Percentiles rank a stretch among this genome's conserved stretches.
phyloP scores from a whole-genome alignment of 2,888 invertebrate species.

The Mylabris sibirica region DNA sequence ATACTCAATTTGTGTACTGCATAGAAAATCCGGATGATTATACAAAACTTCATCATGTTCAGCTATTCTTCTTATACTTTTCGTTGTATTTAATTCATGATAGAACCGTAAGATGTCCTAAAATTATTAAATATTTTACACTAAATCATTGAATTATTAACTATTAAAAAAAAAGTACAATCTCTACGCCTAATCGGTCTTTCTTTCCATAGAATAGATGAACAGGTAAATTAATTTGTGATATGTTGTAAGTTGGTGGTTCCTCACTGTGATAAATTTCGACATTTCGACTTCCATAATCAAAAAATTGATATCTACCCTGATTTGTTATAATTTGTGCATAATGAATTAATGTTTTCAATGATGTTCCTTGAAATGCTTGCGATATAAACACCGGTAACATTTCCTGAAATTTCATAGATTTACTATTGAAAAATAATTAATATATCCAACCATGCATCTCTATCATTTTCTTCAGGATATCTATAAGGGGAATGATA shows the following conservation, averaged over 20 bases:
- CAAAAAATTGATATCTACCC: constrained; percentile 5
- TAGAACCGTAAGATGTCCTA: not conserved
- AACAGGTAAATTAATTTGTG: not conserved
- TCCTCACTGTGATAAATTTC: not conserved
- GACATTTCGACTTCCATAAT: not conserved
- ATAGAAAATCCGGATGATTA: not conserved
- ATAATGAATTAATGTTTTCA: constrained; percentile 5
- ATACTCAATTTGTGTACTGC: not conserved
- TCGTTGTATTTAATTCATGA: not conserved
- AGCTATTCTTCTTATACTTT: not conserved
- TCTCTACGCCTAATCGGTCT: not conserved
- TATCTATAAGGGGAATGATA: no score
- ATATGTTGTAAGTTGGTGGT: constrained; percentile 9
- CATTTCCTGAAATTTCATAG: not conserved
- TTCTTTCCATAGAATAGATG: constrained; percentile 14
- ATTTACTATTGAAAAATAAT: no score
- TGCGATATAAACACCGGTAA: not conserved
- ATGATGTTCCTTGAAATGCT: not conserved
- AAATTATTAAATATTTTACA: not conserved
- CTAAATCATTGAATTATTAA: not conserved
- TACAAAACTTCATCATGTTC: not conserved
- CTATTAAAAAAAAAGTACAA: not conserved
- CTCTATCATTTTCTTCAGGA: no score
- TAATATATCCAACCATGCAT: no score
- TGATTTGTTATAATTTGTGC: constrained; percentile 11